phyloP scores from a whole-genome alignment of 1,140 invertebrate species.

The Leptoteleia sp. region DNA sequence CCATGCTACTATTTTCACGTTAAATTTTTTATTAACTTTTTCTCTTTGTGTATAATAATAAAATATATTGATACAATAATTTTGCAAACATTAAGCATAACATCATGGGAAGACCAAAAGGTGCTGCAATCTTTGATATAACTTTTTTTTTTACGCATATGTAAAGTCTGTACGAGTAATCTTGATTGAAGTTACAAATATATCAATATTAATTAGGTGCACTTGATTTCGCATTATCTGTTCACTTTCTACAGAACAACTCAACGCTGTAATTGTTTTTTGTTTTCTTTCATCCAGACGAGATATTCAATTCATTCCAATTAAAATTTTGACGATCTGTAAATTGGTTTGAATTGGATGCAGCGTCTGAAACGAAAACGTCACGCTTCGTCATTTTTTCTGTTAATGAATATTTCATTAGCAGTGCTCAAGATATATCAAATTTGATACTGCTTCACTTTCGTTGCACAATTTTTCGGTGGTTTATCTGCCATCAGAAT shows the following conservation, averaged over 20 bases:
- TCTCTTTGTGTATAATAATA: no score
- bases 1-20: no score
- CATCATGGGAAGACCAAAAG: no score
- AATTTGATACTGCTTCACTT: conserved; percentile 33
- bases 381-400: conserved; percentile 40
- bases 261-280: conserved; percentile 13
- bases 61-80: no score
- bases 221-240: conserved; percentile 19
- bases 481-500: conserved; percentile 21
- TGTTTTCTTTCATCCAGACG: neutral
- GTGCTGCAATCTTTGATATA: no score
- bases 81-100: no score
- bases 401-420: conserved; percentile 47
- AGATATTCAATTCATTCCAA: conserved; percentile 41
- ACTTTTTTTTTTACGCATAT: no score
- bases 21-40: no score
- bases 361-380: conserved; percentile 35
- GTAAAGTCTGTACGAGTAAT: no score
- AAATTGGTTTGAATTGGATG: conserved; percentile 54
- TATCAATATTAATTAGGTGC: conserved; percentile 12
- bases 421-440: conserved; percentile 30
- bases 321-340: conserved; percentile 48
- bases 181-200: conserved; percentile 1
- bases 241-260: conserved; percentile 29
- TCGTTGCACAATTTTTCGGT: conserved; percentile 35